Evolutionary conservation across 2,797 vertebrate genomes (phyloP), one percentile per base, ranked within the genome.

Genomic region (Acrossocheilus fasciatus): DNA sequence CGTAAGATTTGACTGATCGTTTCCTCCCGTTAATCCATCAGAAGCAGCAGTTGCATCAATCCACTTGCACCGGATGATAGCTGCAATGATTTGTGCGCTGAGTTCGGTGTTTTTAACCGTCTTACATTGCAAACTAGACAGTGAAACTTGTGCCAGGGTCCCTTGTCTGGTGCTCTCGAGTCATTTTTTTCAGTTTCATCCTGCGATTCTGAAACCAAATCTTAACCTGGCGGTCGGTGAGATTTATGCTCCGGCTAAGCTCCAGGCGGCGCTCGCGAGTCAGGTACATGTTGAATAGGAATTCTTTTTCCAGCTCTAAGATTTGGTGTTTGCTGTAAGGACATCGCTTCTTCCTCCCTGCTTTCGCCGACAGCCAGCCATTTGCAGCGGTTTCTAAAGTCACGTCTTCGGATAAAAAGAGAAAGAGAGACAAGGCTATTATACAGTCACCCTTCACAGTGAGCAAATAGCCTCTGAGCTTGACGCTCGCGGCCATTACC

Each of bases 201-300:
- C 85, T 52, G 41, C 50, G 84, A 83, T 92, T 90, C 74, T 91
- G 73, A 82, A 89, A 91, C 83, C 90, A 84, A 80, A 90, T 92
- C 84, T 57, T 91, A n/a, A 82, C 88, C 91, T 84, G 81, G 26
- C 3, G 87, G 81, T 84, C 85, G 12, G 88, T 79, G 68, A 91
- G 81, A 81, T 90, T 64, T 3, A 91, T 83, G 75, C 87, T 88
- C 54, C 66, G 26, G 88, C 87, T 91, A 89, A 89, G 93, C 96
- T 96, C 94, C 92, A 96, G 95, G 94, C 91, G 96, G 96, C 95
- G 95, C 95, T 96, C 94, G 92, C 86, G 89, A 79, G 89, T 91
- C 88, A 92, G 87, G 83, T 92, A 91, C 72, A 75, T 59, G 57
- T 85, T 73, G 84, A 90, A 84, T n/a, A 90, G 69, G 39, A 87